These are phyloP conservation scores for Hesperophylax magnus DNA, from an alignment of 1,140 invertebrate genomes.

Conservation along the genomic window DNA sequence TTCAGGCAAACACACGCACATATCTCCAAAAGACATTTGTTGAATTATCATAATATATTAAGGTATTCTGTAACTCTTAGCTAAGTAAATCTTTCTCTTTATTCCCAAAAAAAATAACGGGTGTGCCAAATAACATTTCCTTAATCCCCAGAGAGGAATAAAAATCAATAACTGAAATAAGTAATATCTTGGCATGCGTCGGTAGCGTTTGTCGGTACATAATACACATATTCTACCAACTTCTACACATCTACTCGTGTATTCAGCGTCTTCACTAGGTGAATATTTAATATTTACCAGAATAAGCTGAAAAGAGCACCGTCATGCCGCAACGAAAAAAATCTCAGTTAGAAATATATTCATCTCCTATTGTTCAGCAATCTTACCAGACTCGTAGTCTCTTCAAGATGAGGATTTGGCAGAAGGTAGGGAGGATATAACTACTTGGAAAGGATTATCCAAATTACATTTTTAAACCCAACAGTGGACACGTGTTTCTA, in stretches of 20 bases:
- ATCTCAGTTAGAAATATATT: constrained; percentile 7
- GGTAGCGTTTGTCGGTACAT: constrained; percentile 50
- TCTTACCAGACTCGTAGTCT: constrained; percentile 51
- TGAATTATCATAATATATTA: too few species aligned
- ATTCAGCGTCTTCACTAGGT: constrained; percentile 47
- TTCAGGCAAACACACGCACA: too few species aligned
- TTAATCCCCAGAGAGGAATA: constrained; percentile 4
- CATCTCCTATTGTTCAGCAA: constrained; percentile 33
- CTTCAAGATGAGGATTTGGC: not conserved
- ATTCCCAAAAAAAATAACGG: not conserved
- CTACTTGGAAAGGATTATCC: constrained; percentile 14
- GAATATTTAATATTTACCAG: constrained; percentile 56
- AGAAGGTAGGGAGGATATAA: not conserved
- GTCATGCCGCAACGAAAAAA: constrained; percentile 40
- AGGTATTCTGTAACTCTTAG: not conserved
- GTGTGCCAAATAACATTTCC: not conserved
- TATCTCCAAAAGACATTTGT: too few species aligned
- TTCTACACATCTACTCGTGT: not conserved
- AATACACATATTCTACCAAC: not conserved
- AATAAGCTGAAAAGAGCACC: constrained; percentile 50
- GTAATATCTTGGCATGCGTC: not conserved
- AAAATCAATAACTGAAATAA: not conserved
- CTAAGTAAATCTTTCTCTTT: not conserved
- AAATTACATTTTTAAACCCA: constrained; percentile 21
- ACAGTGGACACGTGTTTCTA: constrained; percentile 17